Evolutionary conservation across 2,888 invertebrate species (phyloP).

Genomic region (Adineta ricciae): DNA sequence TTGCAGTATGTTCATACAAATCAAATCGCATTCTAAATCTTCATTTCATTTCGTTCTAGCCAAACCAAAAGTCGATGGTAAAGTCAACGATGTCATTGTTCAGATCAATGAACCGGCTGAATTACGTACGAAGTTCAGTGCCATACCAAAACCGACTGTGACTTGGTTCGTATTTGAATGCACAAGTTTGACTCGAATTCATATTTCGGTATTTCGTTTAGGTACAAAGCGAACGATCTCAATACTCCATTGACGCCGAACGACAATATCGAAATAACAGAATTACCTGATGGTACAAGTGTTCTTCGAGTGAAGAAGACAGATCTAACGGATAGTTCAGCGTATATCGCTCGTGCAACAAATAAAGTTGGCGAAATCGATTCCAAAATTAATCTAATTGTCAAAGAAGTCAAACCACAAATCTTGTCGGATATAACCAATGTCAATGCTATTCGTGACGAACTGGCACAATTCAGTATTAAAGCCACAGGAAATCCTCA

Average conservation of each 20-base stretch:
- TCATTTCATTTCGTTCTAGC: not conserved
- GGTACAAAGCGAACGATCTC: conserved; percentile 6
- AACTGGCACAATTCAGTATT: conserved; percentile 21
- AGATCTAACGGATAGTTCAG: not conserved
- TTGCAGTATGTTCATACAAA: not conserved
- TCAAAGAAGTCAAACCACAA: conserved; percentile 27
- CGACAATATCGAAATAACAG: not conserved
- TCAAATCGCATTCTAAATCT: no score
- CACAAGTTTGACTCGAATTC: no score
- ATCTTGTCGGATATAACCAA: conserved; percentile 21
- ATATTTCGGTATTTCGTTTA: no score
- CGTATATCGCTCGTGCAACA: not conserved
- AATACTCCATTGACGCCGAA: not conserved
- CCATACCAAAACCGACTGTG: conserved; percentile 9
- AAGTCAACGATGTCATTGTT: not conserved
- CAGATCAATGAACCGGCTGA: not conserved
- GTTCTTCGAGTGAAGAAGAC: not conserved
- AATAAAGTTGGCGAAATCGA: conserved; percentile 31
- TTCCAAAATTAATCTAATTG: conserved; percentile 19
- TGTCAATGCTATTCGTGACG: conserved; percentile 26
- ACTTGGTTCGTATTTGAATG: not conserved
- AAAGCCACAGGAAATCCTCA: conserved; percentile 38
- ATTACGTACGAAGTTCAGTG: not conserved
- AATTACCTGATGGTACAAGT: not conserved
- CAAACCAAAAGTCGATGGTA: conserved; percentile 11